Conservation (phyloP, 2,888 invertebrate genomes). For the Machimus atricapillus region DNA sequence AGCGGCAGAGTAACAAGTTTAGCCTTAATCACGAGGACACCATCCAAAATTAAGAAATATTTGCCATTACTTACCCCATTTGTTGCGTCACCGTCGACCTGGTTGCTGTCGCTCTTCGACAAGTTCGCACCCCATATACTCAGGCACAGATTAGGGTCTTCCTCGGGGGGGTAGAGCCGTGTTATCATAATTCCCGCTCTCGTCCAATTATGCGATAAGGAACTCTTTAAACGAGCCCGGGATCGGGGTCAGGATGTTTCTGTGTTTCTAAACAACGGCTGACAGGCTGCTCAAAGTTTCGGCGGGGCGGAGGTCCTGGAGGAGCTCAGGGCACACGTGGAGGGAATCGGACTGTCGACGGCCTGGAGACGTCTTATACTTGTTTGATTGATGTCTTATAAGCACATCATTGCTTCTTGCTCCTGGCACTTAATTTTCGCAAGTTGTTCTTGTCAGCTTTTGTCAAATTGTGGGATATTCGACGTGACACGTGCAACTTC, state of each 20-base stretch:
- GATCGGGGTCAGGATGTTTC: neutral
- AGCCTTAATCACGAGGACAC: neutral
- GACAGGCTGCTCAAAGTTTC: neutral
- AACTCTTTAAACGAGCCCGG: neutral
- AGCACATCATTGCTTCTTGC: neutral
- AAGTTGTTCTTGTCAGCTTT: neutral
- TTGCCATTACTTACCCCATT: constrained; percentile 48
- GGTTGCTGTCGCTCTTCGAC: constrained; percentile 37
- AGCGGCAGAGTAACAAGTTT: neutral
- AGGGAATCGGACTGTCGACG: neutral
- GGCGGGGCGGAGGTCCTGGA: neutral
- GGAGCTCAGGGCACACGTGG: neutral
- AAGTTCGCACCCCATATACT: constrained; percentile 59
- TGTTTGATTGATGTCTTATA: constrained; percentile 17
- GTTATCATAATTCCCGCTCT: constrained; percentile 57
- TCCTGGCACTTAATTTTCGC: constrained; percentile 4
- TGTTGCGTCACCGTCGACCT: constrained; percentile 15
- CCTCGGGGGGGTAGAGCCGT: constrained; percentile 59
- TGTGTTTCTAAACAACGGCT: neutral
- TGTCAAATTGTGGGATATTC: constrained; percentile 1
- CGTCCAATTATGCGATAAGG: constrained; percentile 14
- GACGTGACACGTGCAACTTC: neutral
- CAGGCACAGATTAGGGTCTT: constrained; percentile 60
- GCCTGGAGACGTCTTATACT: neutral
- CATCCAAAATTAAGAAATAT: neutral